phyloP scores from a whole-genome alignment of 2,888 invertebrate genomes.

The Alloplasta piceator region DNA sequence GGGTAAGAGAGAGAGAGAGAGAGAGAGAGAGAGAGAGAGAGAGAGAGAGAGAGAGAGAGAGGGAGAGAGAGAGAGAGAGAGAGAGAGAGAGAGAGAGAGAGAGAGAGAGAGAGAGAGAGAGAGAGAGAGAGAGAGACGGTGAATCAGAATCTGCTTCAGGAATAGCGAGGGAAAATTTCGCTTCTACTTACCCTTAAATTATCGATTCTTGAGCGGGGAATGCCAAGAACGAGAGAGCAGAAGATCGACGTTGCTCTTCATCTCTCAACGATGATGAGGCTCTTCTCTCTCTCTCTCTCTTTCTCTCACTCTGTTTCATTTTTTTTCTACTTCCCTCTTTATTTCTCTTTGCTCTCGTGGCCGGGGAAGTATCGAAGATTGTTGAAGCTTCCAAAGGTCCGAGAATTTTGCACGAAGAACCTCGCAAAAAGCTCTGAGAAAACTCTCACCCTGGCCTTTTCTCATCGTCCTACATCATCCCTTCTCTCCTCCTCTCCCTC shows the following conservation, averaged over 20 bases:
- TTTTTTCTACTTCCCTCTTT: slow-evolving; percentile 24
- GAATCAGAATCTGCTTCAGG: not conserved
- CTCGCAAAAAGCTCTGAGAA: slow-evolving; percentile 30
- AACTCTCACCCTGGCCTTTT: not conserved
- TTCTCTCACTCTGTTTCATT: not conserved
- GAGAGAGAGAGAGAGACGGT: too few relatives aligned
- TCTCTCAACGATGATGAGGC: slow-evolving; percentile 49
- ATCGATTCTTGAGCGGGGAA: slow-evolving; percentile 61
- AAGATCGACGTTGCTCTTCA: slow-evolving; percentile 26
- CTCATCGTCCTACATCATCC: too few relatives aligned
- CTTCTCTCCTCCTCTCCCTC: slow-evolving; percentile 17
- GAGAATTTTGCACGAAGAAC: slow-evolving; percentile 39
- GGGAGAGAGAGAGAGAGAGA: not conserved
- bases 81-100: slow-evolving; percentile 1
- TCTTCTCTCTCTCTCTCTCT: slow-evolving; percentile 22
- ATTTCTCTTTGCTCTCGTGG: slow-evolving; percentile 1
- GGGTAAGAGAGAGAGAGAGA: slow-evolving; percentile 30
- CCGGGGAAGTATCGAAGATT: slow-evolving; percentile 37
- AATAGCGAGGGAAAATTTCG: slow-evolving; percentile 65
- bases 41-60: not conserved
- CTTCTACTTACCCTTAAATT: slow-evolving; percentile 71
- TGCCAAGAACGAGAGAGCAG: slow-evolving; percentile 22
- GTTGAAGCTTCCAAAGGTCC: slow-evolving; percentile 31
- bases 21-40: slow-evolving; percentile 33
- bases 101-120: not conserved